Evolutionary conservation across 2,113 vertebrate species (phyloP).

Genomic region (Epinephelus lanceolatus): DNA sequence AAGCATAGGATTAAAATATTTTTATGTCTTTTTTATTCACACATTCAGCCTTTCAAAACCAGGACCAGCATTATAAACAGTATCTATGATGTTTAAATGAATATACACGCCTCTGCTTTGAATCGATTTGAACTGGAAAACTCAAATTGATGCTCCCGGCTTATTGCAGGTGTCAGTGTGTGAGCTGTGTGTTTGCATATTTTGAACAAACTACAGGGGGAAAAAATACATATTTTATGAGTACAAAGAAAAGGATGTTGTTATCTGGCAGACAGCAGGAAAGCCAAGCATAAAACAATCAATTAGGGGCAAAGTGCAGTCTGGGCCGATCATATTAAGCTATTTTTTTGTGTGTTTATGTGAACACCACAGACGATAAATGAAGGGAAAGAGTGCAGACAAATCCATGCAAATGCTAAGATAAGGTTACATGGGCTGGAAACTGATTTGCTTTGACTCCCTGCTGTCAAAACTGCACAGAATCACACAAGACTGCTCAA

Average conservation of each 20-base stretch:
- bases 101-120: background rate
- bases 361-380: background rate
- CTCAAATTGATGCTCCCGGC: background rate
- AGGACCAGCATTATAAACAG: background rate
- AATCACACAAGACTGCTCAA: slow-evolving; percentile 10
- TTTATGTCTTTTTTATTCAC: background rate
- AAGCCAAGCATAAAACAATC: slow-evolving; percentile 10
- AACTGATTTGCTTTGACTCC: slow-evolving; percentile 14
- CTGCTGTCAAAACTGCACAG: slow-evolving; percentile 15
- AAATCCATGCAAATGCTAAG: background rate
- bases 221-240: background rate
- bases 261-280: slow-evolving; percentile 2
- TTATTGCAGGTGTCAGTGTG: background rate
- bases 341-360: background rate
- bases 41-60: background rate
- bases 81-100: background rate
- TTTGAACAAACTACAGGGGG: background rate
- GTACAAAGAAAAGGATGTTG: background rate
- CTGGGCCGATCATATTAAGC: background rate
- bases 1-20: too few species aligned
- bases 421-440: background rate
- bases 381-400: slow-evolving; percentile 3
- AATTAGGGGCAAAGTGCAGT: slow-evolving; percentile 7
- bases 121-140: background rate
- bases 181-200: background rate